Conservation (phyloP, 2,797 vertebrate genomes). For the Craterocephalus amniculus region DNA sequence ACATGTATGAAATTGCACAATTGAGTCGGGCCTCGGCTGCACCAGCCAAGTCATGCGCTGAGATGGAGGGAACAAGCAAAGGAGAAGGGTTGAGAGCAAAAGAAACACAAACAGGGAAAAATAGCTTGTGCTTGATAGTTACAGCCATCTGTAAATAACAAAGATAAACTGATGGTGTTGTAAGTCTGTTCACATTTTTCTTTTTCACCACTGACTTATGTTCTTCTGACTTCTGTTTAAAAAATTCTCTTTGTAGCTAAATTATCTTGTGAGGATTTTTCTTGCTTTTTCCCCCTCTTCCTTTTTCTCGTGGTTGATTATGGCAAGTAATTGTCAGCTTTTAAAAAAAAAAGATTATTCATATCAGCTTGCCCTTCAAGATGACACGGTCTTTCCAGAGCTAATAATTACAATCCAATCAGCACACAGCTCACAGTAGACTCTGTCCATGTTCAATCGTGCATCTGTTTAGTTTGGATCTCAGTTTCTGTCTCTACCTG, state of each 20-base stretch:
- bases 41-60: conserved; percentile 74
- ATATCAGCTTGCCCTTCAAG: conserved; percentile 54
- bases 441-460: conserved; percentile 40
- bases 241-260: conserved; percentile 15
- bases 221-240: conserved; percentile 12
- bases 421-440: conserved; percentile 64
- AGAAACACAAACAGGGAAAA: conserved; percentile 56
- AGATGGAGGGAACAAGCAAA: conserved; percentile 65
- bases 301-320: conserved; percentile 29
- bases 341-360: conserved; percentile 30
- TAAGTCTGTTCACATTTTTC: conserved; percentile 21
- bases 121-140: conserved; percentile 42
- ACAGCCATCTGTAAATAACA: conserved; percentile 55
- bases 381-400: conserved; percentile 57
- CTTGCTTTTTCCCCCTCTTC: background rate
- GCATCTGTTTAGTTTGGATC: conserved; percentile 58
- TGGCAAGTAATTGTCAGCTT: conserved; percentile 48
- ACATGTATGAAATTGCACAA: conserved; percentile 83
- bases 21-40: conserved; percentile 66
- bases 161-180: conserved; percentile 42
- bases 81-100: conserved; percentile 43
- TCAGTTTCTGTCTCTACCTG: conserved; percentile 42
- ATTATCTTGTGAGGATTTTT: conserved; percentile 23
- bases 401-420: conserved; percentile 68
- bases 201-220: background rate